Conservation (phyloP, 2,888 invertebrate species). For the Cylloceria caligata region DNA sequence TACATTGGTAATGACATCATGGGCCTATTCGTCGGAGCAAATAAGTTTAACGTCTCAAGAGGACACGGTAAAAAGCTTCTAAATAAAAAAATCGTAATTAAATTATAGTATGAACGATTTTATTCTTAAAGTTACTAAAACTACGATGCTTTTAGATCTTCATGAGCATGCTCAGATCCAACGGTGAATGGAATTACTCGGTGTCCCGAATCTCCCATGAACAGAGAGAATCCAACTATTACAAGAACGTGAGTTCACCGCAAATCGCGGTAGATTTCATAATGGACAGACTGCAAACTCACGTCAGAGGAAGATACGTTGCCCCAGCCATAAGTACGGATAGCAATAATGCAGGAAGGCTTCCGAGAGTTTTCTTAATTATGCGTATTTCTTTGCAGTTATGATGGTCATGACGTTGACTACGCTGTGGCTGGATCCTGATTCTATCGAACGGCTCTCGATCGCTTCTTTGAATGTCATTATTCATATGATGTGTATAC, state of each 20-base stretch:
- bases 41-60: neutral
- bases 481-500: slow-evolving; percentile 86
- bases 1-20: neutral
- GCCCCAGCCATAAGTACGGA: slow-evolving; percentile 84
- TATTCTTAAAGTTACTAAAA: neutral
- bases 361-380: slow-evolving; percentile 1
- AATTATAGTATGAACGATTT: no score
- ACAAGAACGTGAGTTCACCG: neutral
- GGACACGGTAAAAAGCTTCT: no score
- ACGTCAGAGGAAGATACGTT: slow-evolving; percentile 85
- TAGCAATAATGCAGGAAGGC: no score
- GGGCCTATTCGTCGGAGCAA: neutral
- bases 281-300: neutral
- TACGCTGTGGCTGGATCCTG: slow-evolving; percentile 87
- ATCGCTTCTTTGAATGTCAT: slow-evolving; percentile 87
- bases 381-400: slow-evolving; percentile 78
- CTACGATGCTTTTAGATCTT: neutral
- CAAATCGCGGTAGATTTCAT: no score
- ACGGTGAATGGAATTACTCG: neutral
- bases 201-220: neutral
- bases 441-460: slow-evolving; percentile 86
- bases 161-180: neutral
- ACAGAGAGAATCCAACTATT: neutral
- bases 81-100: no score
- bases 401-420: slow-evolving; percentile 86